phyloP scores from a whole-genome alignment of 1,140 invertebrate species.

The Asobara japonica region DNA sequence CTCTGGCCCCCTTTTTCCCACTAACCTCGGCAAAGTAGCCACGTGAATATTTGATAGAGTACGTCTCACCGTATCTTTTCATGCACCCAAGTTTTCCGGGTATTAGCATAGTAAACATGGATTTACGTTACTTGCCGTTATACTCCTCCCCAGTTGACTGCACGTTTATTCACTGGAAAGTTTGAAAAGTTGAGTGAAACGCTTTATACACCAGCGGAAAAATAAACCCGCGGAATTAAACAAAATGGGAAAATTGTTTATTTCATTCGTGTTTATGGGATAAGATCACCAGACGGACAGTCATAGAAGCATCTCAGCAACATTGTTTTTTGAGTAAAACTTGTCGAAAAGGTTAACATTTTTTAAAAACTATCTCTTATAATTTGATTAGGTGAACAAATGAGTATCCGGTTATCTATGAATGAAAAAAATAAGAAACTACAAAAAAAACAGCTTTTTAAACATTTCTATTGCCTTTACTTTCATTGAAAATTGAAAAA shows the following conservation, averaged over 20 bases:
- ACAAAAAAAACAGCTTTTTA: no score
- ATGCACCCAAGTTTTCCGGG: slow-evolving; percentile 53
- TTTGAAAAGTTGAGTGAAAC: slow-evolving; percentile 5
- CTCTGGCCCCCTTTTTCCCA: slow-evolving; percentile 4
- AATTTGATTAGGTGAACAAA: no score
- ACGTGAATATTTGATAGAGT: slow-evolving; percentile 56
- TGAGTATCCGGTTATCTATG: no score
- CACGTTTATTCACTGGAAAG: slow-evolving; percentile 16
- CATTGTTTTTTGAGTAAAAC: no score
- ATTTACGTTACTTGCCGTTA: slow-evolving; percentile 55
- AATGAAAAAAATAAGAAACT: no score
- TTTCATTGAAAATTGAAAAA: no score
- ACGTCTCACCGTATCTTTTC: slow-evolving; percentile 57
- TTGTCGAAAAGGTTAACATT: no score
- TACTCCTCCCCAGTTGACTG: neutral
- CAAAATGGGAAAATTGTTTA: neutral
- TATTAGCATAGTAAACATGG: slow-evolving; percentile 62
- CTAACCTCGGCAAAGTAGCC: slow-evolving; percentile 44
- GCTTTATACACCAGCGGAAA: neutral
- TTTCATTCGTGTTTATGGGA: neutral
- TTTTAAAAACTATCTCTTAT: no score
- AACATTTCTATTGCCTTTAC: no score
- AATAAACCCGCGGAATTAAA: no score
- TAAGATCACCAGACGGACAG: neutral
- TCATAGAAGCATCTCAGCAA: no score